Base-by-base conservation (phyloP, 2,113 vertebrate species). In the Egretta garzetta region DNA sequence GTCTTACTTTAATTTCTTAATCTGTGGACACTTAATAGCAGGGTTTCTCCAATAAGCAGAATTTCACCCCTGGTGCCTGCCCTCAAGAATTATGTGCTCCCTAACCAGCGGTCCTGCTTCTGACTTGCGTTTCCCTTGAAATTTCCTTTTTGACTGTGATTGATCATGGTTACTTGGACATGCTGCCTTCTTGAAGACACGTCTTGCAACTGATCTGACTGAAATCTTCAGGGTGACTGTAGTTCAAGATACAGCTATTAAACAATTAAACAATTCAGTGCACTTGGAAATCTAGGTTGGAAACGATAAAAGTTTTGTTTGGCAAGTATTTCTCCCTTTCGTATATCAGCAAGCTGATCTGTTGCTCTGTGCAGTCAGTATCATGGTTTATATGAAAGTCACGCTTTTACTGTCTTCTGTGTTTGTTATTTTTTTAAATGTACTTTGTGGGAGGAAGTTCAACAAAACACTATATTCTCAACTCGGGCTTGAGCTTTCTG, bases 361-460 rank as follows among this genome's bases (percentile, higher is more conserved):
- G 52, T 23, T 39, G 81, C 91, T 97, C 56, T 4, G 53, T 49
- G 73, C 88, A 32, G 2, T 82, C 45, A 10, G 53, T 21, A 1
- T 30, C 15, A 41, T 26, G 90, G 75, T 94, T 95, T 90, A 55
- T 92, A 59, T 64, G 91, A 74, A 88, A 93, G 94, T 94, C 72
- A 86, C 28, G 56, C 92, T 95, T 93, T 93, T 77, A 43, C 87
- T 86, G 79, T 94, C 88, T 77, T 12, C 37, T 77, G 27, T 93
- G 96, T 96, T 96, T 96, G 60, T 95, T 96, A 14, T 84, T 93
- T 94, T 93, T 80, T 60, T 8, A 63, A 77, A 91, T 58, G 93
- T 86, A 24, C 94, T 95, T 96, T 94, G 97, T 79, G 94, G 92
- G 92, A 96, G 94, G 96, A 97, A 96, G 97, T 96, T 95, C 75